Conservation (phyloP, 2,888 invertebrate species). For the Drosophila melanosoma region DNA sequence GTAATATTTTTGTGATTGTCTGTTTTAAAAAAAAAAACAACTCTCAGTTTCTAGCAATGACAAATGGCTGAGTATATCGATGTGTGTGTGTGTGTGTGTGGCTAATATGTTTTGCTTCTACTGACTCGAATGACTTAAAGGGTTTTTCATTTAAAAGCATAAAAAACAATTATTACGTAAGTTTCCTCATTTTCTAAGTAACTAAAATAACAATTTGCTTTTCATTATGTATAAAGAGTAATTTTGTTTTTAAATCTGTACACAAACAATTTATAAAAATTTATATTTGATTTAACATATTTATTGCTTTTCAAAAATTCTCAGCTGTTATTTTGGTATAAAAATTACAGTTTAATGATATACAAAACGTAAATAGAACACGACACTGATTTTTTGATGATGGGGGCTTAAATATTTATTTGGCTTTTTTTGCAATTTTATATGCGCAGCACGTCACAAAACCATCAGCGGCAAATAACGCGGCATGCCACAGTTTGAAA, state of each 20-base stretch:
- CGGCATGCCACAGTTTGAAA: conserved; percentile 43
- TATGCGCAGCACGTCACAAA: conserved; percentile 70
- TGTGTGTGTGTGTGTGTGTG: conserved; percentile 11
- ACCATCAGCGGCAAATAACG: conserved; percentile 57
- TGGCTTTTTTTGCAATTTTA: conserved; percentile 37
- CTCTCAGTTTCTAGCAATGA: conserved; percentile 26
- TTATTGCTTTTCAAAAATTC: not conserved
- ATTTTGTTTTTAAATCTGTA: not conserved
- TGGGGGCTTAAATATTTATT: conserved; percentile 62
- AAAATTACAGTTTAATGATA: conserved; percentile 24
- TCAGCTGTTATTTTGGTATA: not conserved
- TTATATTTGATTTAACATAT: not conserved
- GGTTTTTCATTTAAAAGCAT: not conserved
- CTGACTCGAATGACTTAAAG: not conserved
- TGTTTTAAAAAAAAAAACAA: conserved; percentile 20
- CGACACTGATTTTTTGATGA: conserved; percentile 42
- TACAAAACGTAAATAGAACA: conserved; percentile 28
- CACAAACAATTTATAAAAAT: not conserved
- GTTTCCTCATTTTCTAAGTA: no score
- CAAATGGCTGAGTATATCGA: conserved; percentile 29
- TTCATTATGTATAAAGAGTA: not conserved
- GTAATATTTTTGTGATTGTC: conserved; percentile 30
- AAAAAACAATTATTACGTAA: not conserved
- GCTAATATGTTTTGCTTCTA: conserved; percentile 7
- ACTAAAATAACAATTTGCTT: not conserved